Conservation (phyloP, 2,113 vertebrate genomes). For the Chunga burmeisteri region DNA sequence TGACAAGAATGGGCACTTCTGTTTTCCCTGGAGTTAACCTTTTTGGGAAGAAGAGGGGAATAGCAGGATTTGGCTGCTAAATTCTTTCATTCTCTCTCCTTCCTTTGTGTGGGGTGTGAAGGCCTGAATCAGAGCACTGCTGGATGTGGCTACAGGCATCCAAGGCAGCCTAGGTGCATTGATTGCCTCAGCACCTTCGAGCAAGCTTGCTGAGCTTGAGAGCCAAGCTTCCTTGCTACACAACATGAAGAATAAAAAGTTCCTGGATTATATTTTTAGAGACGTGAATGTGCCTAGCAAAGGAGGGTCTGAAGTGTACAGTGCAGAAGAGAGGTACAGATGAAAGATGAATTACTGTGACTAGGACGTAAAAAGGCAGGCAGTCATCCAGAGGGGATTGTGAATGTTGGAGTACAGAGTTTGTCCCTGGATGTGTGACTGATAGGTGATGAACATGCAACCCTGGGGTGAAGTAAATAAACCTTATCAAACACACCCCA, state of each 20-base stretch:
- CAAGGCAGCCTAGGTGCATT: background rate
- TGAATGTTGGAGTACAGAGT: background rate
- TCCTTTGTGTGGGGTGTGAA: background rate
- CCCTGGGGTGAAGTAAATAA: background rate
- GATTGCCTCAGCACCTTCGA: background rate
- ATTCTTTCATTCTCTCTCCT: background rate
- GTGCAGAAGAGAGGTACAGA: background rate
- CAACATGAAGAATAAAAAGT: background rate
- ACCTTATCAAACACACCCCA: background rate
- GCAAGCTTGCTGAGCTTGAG: background rate
- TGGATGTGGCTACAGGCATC: background rate
- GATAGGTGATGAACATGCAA: background rate
- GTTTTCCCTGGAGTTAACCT: background rate
- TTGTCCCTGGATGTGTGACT: background rate
- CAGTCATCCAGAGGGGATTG: background rate
- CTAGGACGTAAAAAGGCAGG: background rate
- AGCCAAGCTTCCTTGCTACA: background rate
- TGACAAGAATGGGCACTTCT: background rate
- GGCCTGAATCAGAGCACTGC: background rate
- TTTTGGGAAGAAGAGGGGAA: background rate
- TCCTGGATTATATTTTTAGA: constrained; percentile 5
- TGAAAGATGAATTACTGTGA: background rate
- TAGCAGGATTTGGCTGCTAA: constrained; percentile 4
- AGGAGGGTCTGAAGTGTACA: background rate
- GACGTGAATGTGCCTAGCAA: background rate